These are phyloP conservation scores for Pteromalus puparum DNA, from an alignment of 1,140 invertebrate species.

Conservation along the genomic window DNA sequence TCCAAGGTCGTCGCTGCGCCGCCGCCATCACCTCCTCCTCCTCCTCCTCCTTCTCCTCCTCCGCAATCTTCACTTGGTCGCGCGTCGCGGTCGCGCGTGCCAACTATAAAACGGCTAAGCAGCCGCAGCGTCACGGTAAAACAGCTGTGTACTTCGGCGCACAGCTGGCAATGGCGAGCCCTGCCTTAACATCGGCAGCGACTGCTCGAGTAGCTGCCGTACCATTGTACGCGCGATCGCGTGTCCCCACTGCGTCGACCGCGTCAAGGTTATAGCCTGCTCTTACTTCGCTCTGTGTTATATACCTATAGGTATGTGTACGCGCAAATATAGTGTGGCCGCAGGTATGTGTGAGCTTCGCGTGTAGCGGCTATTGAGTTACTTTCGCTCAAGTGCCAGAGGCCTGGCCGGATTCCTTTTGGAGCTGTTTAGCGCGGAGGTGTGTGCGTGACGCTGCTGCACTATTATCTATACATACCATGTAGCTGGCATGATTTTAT, in stretches of 20 bases:
- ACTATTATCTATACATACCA: not conserved
- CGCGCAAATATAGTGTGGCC: no score
- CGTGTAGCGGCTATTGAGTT: not conserved
- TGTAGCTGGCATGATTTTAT: not conserved
- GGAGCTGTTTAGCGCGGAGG: not conserved
- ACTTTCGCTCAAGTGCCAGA: not conserved
- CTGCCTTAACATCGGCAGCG: not conserved
- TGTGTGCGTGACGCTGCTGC: not conserved
- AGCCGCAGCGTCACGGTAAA: not conserved
- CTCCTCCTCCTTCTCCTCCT: slow-evolving; percentile 1
- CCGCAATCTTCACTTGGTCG: not conserved
- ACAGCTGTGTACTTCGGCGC: not conserved
- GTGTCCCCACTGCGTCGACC: not conserved
- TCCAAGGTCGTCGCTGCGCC: not conserved
- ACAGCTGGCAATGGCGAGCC: not conserved
- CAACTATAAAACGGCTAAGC: slow-evolving; percentile 3
- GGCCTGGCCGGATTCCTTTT: slow-evolving; percentile 2
- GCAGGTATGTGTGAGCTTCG: not conserved
- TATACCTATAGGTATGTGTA: not conserved
- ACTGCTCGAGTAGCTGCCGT: not conserved
- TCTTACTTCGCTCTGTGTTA: not conserved
- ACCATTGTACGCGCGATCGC: not conserved
- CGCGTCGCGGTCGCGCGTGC: not conserved
- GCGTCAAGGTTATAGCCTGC: not conserved
- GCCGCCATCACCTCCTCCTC: not conserved